Percentiles rank a stretch among this genome's conserved stretches.
phyloP scores from a whole-genome alignment of 2,888 invertebrate species.

The Ophioninae sp. region DNA sequence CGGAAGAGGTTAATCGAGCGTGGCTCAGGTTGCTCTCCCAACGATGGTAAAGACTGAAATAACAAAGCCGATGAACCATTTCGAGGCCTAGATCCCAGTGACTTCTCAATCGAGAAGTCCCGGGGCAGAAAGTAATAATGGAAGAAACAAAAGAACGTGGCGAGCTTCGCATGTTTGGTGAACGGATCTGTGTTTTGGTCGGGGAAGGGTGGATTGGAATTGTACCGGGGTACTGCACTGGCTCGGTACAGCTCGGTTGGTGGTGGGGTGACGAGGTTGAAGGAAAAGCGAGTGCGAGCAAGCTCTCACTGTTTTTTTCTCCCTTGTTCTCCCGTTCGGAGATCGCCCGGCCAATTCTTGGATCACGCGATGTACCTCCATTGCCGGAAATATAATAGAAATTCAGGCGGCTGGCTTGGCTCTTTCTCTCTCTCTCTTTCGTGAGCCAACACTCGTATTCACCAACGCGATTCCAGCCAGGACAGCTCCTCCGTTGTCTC shows the following conservation, averaged over 20 bases:
- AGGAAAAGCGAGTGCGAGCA: slow-evolving; percentile 52
- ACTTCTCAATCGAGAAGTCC: slow-evolving; percentile 18
- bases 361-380: slow-evolving; percentile 74
- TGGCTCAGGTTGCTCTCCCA: background rate
- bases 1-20: background rate
- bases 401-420: slow-evolving; percentile 67
- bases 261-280: slow-evolving; percentile 40
- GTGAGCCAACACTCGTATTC: slow-evolving; percentile 53
- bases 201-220: slow-evolving; percentile 35
- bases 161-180: slow-evolving; percentile 55
- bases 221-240: slow-evolving; percentile 17
- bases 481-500: background rate
- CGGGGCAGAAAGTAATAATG: slow-evolving; percentile 48
- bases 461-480: slow-evolving; percentile 57
- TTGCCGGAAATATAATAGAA: slow-evolving; percentile 76
- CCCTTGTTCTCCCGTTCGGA: slow-evolving; percentile 52
- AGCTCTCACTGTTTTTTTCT: slow-evolving; percentile 50
- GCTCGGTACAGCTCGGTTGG: slow-evolving; percentile 38
- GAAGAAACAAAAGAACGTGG: slow-evolving; percentile 38
- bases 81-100: slow-evolving; percentile 2
- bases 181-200: slow-evolving; percentile 41
- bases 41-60: background rate
- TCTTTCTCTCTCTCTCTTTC: slow-evolving; percentile 22
- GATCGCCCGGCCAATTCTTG: slow-evolving; percentile 68
- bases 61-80: slow-evolving; percentile 34